Evolutionary conservation across 2,113 vertebrate species (phyloP).

Genomic region (Crotophaga sulcirostris): DNA sequence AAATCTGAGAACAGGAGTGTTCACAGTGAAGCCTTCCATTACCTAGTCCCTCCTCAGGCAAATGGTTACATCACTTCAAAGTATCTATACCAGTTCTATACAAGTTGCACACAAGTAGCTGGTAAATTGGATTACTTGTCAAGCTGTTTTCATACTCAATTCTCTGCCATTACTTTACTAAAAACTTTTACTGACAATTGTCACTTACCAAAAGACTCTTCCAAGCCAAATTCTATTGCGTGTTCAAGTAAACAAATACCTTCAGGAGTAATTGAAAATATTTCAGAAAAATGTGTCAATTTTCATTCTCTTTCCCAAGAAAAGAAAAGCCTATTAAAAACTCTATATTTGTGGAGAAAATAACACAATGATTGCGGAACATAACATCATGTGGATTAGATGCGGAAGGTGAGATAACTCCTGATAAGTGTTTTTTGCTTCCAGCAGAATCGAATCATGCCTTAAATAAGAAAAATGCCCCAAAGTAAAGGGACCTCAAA

Average conservation of each 20-base stretch:
- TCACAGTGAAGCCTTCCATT: neutral
- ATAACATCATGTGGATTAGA: neutral
- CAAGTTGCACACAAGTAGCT: neutral
- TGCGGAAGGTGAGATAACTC: neutral
- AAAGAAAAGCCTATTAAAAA: neutral
- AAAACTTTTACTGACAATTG: neutral
- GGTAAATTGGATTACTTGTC: neutral
- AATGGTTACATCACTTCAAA: neutral
- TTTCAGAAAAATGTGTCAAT: neutral
- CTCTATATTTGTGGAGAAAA: neutral
- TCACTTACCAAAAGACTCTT: neutral
- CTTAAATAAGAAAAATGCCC: neutral
- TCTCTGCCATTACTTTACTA: neutral
- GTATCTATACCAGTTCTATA: neutral
- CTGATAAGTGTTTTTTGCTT: neutral
- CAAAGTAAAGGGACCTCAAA: neutral
- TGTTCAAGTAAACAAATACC: neutral
- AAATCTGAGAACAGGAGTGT: neutral
- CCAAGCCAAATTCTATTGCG: neutral
- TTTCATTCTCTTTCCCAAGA: neutral
- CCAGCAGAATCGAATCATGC: neutral
- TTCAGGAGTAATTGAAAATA: neutral
- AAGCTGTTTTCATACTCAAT: neutral
- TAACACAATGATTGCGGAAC: neutral
- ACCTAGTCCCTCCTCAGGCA: neutral